Conservation (phyloP, 2,113 vertebrate species). For the Protobothrops flavoviridis region DNA sequence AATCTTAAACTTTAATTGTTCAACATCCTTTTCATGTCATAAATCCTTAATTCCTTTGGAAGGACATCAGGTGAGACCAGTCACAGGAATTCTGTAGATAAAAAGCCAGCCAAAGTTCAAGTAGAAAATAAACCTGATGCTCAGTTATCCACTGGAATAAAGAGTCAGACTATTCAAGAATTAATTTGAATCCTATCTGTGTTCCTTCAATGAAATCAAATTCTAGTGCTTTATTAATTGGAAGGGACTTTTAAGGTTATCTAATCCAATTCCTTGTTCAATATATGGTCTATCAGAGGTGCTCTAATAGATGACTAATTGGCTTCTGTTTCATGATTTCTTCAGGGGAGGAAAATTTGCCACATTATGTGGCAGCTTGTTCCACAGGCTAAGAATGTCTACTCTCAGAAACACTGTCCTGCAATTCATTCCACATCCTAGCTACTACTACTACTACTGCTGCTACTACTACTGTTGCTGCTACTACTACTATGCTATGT, state of each 20-base stretch:
- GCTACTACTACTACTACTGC: too few species aligned
- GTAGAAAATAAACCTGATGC: neutral
- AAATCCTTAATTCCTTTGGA: neutral
- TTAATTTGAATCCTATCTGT: neutral
- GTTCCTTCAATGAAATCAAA: neutral
- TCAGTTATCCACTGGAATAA: neutral
- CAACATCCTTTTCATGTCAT: neutral
- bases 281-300: neutral
- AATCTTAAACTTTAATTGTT: neutral
- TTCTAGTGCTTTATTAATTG: neutral
- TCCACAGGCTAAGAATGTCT: neutral
- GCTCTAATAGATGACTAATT: neutral
- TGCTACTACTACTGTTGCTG: too few species aligned
- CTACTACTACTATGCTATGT: neutral
- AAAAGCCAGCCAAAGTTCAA: neutral
- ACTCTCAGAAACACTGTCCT: neutral
- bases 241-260: neutral
- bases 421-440: neutral
- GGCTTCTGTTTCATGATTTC: neutral
- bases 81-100: neutral
- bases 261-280: neutral
- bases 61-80: neutral
- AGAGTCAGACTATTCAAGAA: neutral
- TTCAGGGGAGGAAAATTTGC: neutral
- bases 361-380: neutral